Evolutionary conservation across 2,797 vertebrate species (phyloP).

Genomic region (Poecilia picta): DNA sequence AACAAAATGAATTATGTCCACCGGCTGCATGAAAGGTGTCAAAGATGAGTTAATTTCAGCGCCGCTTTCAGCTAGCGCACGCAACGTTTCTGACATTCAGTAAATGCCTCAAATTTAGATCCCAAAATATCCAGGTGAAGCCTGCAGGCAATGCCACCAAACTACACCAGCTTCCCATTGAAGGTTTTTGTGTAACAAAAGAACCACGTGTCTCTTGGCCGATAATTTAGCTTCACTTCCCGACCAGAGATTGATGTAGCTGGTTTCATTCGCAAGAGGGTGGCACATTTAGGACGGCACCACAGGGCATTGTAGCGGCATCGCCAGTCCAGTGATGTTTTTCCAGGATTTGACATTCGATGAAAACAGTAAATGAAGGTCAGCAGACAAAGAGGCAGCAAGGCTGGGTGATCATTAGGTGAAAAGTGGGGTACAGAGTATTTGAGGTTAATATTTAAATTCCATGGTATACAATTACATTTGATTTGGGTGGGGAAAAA

Average conservation of each 20-base stretch:
- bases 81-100: conserved; percentile 28
- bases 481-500: background rate
- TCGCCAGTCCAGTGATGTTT: background rate
- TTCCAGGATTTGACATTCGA: background rate
- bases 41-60: conserved; percentile 17
- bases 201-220: background rate
- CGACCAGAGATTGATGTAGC: background rate
- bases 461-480: too few species aligned
- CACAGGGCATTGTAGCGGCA: background rate
- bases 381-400: background rate
- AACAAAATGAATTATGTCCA: conserved; percentile 24
- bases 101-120: conserved; percentile 9
- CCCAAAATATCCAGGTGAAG: conserved; percentile 10
- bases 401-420: background rate
- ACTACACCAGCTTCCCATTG: background rate
- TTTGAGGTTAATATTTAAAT: background rate
- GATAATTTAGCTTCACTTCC: conserved; percentile 22
- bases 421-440: background rate
- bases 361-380: conserved; percentile 2
- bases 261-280: background rate
- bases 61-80: conserved; percentile 13
- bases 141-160: background rate
- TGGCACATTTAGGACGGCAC: background rate
- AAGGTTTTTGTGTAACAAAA: background rate
- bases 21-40: conserved; percentile 29